Conservation (phyloP, 2,797 vertebrate species). For the Oceanodroma leucorhoa region DNA sequence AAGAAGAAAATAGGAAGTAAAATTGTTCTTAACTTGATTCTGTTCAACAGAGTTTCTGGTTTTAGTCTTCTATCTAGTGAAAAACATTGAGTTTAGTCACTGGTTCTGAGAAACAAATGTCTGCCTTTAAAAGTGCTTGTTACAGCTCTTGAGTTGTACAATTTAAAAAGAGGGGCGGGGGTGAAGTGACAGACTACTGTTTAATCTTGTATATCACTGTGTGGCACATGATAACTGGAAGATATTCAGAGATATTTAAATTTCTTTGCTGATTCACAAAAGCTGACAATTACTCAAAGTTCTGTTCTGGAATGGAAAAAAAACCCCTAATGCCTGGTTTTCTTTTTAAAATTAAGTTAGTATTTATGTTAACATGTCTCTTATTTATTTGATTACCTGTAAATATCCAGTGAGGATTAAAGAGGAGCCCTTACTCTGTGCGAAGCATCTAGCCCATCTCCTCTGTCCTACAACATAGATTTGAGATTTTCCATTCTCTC, state of each 20-base stretch:
- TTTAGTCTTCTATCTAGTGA: not conserved
- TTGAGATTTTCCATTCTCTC: not conserved
- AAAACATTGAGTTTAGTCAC: not conserved
- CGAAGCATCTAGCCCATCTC: not conserved
- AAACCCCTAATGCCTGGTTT: rapidly evolving
- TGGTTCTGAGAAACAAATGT: not conserved
- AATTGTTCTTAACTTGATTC: not conserved
- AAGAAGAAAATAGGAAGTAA: not conserved
- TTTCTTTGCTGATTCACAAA: not conserved
- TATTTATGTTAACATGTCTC: not conserved
- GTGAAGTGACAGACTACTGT: not conserved
- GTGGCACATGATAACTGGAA: not conserved
- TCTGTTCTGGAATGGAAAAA: not conserved
- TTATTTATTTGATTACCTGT: not conserved
- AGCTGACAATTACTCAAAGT: not conserved
- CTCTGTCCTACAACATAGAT: not conserved
- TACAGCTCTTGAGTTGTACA: not conserved
- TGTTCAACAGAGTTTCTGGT: not conserved
- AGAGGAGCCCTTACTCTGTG: not conserved
- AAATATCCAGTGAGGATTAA: not conserved
- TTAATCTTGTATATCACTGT: not conserved
- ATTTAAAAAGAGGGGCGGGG: rapidly evolving
- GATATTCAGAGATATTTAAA: not conserved
- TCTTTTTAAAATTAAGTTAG: not conserved
- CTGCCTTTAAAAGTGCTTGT: not conserved